Evolutionary conservation across 2,888 invertebrate genomes (phyloP).

Genomic region (Latrodectus elegans): DNA sequence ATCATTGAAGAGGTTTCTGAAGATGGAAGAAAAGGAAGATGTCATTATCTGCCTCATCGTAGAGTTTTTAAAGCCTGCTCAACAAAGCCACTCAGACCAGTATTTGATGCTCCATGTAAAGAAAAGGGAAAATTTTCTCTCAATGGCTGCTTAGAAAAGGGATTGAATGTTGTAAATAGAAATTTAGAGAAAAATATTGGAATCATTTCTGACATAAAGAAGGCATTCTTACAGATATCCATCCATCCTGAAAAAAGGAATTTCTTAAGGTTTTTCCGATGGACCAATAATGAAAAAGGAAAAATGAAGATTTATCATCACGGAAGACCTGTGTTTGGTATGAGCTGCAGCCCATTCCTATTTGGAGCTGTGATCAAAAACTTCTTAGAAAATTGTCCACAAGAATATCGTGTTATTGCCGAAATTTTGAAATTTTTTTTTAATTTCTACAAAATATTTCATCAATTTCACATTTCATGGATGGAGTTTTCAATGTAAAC

Average conservation of each 20-base stretch:
- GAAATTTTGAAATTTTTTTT: too few relatives aligned
- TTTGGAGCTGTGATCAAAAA: too few relatives aligned
- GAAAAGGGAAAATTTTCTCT: slow-evolving; percentile 3
- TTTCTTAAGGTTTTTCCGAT: slow-evolving; percentile 9
- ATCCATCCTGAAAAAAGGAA: slow-evolving; percentile 3
- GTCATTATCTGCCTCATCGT: not conserved
- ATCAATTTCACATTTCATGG: too few relatives aligned
- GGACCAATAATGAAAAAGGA: not conserved
- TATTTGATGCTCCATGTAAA: not conserved
- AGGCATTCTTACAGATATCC: slow-evolving; percentile 8
- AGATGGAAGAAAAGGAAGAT: not conserved
- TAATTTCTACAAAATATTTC: too few relatives aligned
- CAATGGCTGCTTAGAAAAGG: slow-evolving; percentile 10
- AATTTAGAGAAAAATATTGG: not conserved
- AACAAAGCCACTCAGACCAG: not conserved
- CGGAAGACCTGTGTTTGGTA: not conserved
- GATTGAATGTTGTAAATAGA: not conserved
- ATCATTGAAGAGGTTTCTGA: not conserved
- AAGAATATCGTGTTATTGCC: too few relatives aligned
- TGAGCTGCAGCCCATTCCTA: not conserved
- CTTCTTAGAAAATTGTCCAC: too few relatives aligned
- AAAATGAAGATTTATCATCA: not conserved
- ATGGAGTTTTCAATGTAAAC: too few relatives aligned
- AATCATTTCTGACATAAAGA: not conserved
- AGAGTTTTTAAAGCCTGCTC: not conserved